Percentiles rank a stretch among this genome's conserved stretches.
phyloP scores from a whole-genome alignment of 1,140 invertebrate species.

The Drosophila leontia region DNA sequence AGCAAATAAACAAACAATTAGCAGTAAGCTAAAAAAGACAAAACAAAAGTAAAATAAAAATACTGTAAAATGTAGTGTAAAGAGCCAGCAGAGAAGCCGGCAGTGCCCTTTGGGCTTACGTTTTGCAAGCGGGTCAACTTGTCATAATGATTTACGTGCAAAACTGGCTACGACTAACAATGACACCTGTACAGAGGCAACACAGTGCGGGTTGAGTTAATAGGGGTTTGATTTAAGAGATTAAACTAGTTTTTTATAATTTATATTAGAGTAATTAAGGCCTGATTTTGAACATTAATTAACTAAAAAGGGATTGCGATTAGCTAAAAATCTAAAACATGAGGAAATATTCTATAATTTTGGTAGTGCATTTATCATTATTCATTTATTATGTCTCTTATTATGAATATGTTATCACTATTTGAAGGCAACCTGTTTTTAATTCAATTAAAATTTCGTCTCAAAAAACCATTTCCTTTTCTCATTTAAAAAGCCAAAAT shows the following conservation, averaged over 20 bases:
- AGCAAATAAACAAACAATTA: slow-evolving; percentile 79
- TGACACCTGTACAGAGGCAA: slow-evolving; percentile 48
- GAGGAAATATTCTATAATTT: too few relatives aligned
- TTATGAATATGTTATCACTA: not conserved
- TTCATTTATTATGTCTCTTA: too few relatives aligned
- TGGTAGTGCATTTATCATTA: too few relatives aligned
- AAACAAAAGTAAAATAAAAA: slow-evolving; percentile 6
- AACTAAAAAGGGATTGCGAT: not conserved
- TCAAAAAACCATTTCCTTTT: not conserved
- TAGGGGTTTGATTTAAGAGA: not conserved
- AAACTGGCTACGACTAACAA: slow-evolving; percentile 48
- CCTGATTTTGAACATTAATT: not conserved
- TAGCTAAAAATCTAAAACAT: not conserved
- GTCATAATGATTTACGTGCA: slow-evolving; percentile 75
- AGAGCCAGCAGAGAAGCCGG: slow-evolving; percentile 30
- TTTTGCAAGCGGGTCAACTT: slow-evolving; percentile 77
- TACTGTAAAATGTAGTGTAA: slow-evolving; percentile 7
- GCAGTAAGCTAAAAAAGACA: slow-evolving; percentile 38
- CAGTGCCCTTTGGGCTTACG: slow-evolving; percentile 36
- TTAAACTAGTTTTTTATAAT: not conserved
- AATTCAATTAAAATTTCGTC: not conserved
- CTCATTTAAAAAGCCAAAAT: not conserved
- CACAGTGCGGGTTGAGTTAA: not conserved
- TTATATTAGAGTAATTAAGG: not conserved
- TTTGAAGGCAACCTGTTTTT: not conserved